Base-by-base conservation (phyloP, 2,113 vertebrate species). In the Cranoglanis bouderius region DNA sequence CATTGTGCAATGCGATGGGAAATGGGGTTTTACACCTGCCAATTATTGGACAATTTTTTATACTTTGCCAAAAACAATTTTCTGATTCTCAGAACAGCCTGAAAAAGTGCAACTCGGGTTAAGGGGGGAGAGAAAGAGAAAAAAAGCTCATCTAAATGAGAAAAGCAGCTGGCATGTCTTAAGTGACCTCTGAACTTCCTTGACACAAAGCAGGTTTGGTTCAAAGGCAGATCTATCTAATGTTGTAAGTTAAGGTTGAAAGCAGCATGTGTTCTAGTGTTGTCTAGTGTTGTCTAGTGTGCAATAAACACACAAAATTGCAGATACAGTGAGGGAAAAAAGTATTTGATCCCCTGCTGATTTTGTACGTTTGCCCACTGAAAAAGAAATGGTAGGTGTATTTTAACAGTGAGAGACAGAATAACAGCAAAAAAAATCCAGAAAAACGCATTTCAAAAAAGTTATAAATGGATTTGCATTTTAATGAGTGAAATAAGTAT, bases 131-230 rank as follows among this genome's bases (percentile, higher is more conserved):
- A 43, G 63, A 59, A 85, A 84, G 2, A 13, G 51, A 9, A 29
- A 7, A 21, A 70, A 24, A 6, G 10, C 29, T 26, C 21, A 57
- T 63, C 46, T n/a, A 26, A 67, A 86, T 35, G 46, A 84, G 70
- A 84, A 83, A 80, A 87, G 29, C 63, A 82, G 53, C 75, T 80
- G 87, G 84, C 4, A 78, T 29, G 40, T 82, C 35, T 87, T 26
- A 59, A 49, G 87, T 40, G 86, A 70, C 72, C 72, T 90, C 63
- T 80, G 51, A 43, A 84, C 70, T 46, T 67, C 82, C 65, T 84
- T 65, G 32, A 72, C 40, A 83, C 40, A 53, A 7, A 87, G 43
- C n/a, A 65, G n/a, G 35, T 70, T 53, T 55, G 19, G 6, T 40
- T 70, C 19, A 35, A 87, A 49, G 21, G 35, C 55, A 24, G 19